Base-by-base conservation (phyloP, 2,113 vertebrate species). In the Malurus melanocephalus region DNA sequence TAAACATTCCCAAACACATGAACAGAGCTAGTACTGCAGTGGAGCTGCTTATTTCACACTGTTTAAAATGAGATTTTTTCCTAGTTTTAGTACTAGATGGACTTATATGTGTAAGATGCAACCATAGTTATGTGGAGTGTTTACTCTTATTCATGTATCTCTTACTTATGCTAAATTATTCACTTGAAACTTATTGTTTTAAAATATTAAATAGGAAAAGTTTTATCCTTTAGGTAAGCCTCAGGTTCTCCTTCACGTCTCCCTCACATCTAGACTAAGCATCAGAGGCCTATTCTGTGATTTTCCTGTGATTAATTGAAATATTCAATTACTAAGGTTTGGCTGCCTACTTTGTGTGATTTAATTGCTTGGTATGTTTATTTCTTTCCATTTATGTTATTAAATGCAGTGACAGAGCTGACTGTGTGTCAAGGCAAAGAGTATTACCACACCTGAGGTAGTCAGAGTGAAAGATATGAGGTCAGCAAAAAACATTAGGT, bases 311-410 rank as follows among this genome's bases (percentile, higher is more conserved):
- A 80, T 83, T 93, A 93, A 86, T 33, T 60, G 52, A 89, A 80
- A 71, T 76, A 69, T 32, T 66, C 42, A 76, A 43, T 87, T 92
- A 90, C 26, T 79, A 38, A 35, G 69, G 15, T 22, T 51, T 82
- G 59, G 11, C 26, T 68, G 35, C 16, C 49, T 85, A 56, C 72
- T 84, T 85, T 72, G 17, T 80, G 26, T 62, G 21, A 92, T 91
- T 85, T 66, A 85, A 85, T 92, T 87, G 71, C 51, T 65, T 85
- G 9, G 3, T 82, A 38, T 73, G 26, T 87, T 87, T 92, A 81
- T 16, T 79, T 87, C 42, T 86, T 80, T 69, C 64, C 46, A 88
- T 76, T 89, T 85, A 55, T 52, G 15, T 77, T 89, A 80, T 92
- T 94, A 94, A 90, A 85, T 69, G 48, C 52, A 69, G 26, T 61